phyloP scores from a whole-genome alignment of 2,888 invertebrate genomes.

The Agrochola lota region DNA sequence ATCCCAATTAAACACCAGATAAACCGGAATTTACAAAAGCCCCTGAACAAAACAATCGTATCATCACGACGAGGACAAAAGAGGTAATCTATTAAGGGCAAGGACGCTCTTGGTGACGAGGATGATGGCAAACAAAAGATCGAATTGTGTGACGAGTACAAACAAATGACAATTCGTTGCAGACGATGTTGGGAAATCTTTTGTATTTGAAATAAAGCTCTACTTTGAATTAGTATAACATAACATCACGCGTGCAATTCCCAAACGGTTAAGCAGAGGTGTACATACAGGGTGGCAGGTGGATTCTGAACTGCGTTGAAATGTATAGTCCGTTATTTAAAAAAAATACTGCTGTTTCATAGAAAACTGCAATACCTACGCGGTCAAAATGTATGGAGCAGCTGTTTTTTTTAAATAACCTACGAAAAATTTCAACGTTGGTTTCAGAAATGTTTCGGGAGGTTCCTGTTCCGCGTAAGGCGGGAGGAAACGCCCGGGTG shows the following conservation, averaged over 20 bases:
- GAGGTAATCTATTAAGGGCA: slow-evolving; percentile 64
- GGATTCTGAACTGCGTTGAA: no score
- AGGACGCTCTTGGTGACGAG: slow-evolving; percentile 60
- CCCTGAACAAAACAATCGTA: slow-evolving; percentile 21
- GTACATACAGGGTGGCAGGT: background rate
- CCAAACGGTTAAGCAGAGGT: background rate
- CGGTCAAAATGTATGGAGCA: no score
- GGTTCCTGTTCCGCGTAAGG: no score
- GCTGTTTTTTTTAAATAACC: no score
- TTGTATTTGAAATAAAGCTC: slow-evolving; percentile 39
- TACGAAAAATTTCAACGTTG: no score
- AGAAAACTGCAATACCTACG: no score
- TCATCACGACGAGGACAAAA: slow-evolving; percentile 58
- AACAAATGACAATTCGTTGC: slow-evolving; percentile 62
- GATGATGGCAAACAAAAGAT: slow-evolving; percentile 59
- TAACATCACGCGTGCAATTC: background rate
- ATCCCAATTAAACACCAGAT: slow-evolving; percentile 30
- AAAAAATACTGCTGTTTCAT: no score
- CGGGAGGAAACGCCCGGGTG: no score
- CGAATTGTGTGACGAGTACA: slow-evolving; percentile 45
- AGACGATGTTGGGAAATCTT: slow-evolving; percentile 43
- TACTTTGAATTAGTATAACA: background rate
- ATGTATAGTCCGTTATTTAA: no score
- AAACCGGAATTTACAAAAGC: slow-evolving; percentile 26
- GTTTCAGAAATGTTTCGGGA: no score